Evolutionary conservation across 37 sponge, comb jelly and placozoan species (phyloP), one percentile per base, ranked within the genome.

Genomic region (Oscarella lobularis): DNA sequence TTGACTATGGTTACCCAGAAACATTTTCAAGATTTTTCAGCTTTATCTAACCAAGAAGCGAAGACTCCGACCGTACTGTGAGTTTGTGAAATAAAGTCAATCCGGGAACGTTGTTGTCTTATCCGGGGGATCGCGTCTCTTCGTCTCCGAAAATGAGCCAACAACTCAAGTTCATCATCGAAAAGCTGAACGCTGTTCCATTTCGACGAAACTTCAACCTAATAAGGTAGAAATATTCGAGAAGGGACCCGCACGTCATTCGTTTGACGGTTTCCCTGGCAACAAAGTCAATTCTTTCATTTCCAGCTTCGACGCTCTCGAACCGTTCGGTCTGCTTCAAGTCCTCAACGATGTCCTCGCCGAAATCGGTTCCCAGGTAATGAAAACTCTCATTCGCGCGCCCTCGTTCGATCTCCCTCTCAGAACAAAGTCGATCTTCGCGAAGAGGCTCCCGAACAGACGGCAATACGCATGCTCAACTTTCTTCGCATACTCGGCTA

Each of bases 291-390:
- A 9, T 27, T 70, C 73, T 70, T 29, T 74, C 54, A 6, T 39
- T 14, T 68, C 35, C 31, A 68, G 71, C 31, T 98, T 98, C 79
- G 99, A 98, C 67, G 86, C 88, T 1, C 84, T 89, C 36, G 88
- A 93, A 38, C 77, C 99, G 1, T 75, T 90, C 38, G 75, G 66
- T 40, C 87, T 98, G 4, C 69, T 94, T 65, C 99, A 98, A 83
- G 83, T 91, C 35, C 88, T 98, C 39, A 98, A 94, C 74, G 99
- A 98, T 87, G 96, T 94, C 1, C 69, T 98, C 14, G 75, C 88
- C 5, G 90, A 98, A 40, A 88, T 98, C 27, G 84, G 84, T 48
- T 84, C 92, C 14, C 86, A 34, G 66, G 81, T 80, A 40, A 78
- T 71, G 14, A 3, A 4, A 35, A 9, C 72, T 69, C 72, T 69